A percentile compares a stretch with the other conserved stretches of the same genome.
Conservation (phyloP, 2,797 vertebrate species). For the Fistularia tabacaria region DNA sequence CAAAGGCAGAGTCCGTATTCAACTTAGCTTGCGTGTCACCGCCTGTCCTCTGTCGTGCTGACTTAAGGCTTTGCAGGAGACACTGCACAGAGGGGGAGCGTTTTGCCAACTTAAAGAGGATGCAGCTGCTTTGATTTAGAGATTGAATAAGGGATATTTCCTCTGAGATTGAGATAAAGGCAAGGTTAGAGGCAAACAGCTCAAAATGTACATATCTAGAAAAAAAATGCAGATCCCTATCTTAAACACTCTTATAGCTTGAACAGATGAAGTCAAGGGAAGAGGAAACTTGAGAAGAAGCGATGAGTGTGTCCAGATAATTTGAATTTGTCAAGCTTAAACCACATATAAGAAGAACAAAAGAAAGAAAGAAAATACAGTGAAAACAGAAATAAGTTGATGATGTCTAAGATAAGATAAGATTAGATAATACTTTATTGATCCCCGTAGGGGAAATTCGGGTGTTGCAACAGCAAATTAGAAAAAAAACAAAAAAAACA, state of each 20-base stretch:
- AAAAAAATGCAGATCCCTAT: not conserved
- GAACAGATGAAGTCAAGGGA: too few species aligned
- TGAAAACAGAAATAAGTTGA: too few species aligned
- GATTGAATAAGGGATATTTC: constrained; percentile 39
- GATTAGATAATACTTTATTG: too few species aligned
- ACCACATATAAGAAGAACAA: too few species aligned
- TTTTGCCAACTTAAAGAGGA: constrained; percentile 30
- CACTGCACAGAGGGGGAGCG: constrained; percentile 17
- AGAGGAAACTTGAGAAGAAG: too few species aligned
- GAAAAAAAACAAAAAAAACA: too few species aligned
- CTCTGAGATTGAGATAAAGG: constrained; percentile 28
- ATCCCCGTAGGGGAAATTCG: too few species aligned
- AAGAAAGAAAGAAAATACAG: too few species aligned
- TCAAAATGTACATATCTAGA: not conserved
- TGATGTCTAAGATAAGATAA: too few species aligned
- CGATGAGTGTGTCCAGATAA: too few species aligned
- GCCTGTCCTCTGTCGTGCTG: constrained; percentile 17
- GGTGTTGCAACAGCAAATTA: too few species aligned
- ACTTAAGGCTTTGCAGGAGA: constrained; percentile 30
- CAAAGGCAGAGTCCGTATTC: constrained; percentile 45
- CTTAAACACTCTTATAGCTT: not conserved
- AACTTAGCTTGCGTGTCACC: constrained; percentile 32
- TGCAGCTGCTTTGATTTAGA: constrained; percentile 25
- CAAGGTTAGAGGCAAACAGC: constrained; percentile 12
- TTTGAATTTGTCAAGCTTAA: too few species aligned